Base-by-base conservation (phyloP, 2,113 vertebrate species). In the Lophotis ruficrista region DNA sequence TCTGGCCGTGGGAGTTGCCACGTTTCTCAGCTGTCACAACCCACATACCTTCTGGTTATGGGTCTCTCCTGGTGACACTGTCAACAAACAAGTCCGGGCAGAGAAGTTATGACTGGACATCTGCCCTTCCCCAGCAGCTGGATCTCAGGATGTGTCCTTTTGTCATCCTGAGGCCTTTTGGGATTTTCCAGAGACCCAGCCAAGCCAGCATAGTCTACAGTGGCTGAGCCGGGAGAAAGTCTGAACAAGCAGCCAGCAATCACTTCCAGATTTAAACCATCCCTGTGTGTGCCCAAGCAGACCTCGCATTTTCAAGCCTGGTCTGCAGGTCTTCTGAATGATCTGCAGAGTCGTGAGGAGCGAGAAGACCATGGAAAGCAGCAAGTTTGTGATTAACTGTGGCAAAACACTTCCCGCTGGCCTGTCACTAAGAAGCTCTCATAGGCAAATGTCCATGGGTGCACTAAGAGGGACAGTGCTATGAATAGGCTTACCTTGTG, bases 181-280 rank as follows among this genome's bases (percentile, higher is more conserved):
- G 86, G 87, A 94, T 96, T 97, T 97, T 96, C 97, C 95, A 97
- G 83, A 47, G 86, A 85, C 84, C 79, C 85, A 66, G 94, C 94
- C 94, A 96, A 97, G 33, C 60, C 76, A 89, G 81, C 48, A 47
- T 14, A 75, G 38, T 35, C 71, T 90, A 24, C 41, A 62, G 53
- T 28, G 70, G 62, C 89, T 89, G 82, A 89, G 73, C 87, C 2
- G 15, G 69, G 45, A 94, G 68, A 87, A 84, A 56, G 56, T 47
- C 60, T 61, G 48, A 88, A 80, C 47, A 54, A 47, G 45, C 65
- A 76, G 57, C 31, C 83, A 82, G 83, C 47, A 65, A 48, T 31
- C 53, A 50, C 37, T 66, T 75, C 1, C 9, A 69, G 56, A 65
- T 89, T 87, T 77, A 95, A 94, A 94, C 38, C 17, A 41, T 69